Conservation (phyloP, 2,888 invertebrate species). For the Drosophila lutescens region DNA sequence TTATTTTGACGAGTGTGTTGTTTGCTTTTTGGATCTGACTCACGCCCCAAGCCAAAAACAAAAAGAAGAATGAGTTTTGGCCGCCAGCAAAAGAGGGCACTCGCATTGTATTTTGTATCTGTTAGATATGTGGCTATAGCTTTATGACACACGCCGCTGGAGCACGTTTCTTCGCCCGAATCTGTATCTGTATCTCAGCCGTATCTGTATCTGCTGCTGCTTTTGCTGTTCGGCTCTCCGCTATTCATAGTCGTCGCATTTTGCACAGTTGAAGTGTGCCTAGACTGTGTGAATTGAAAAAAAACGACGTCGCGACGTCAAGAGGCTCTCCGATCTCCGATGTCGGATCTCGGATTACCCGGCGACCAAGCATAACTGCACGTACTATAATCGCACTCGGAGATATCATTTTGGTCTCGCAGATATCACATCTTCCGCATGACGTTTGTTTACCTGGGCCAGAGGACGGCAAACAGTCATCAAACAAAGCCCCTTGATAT, state of each 20-base stretch:
- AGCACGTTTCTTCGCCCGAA: slow-evolving; percentile 64
- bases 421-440: slow-evolving; percentile 61
- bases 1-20: slow-evolving; percentile 40
- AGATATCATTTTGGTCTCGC: slow-evolving; percentile 29
- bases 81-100: slow-evolving; percentile 13
- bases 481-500: slow-evolving; percentile 26
- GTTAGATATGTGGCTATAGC: slow-evolving; percentile 49
- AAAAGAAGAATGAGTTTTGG: slow-evolving; percentile 35
- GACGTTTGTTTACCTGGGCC: slow-evolving; percentile 52
- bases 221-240: slow-evolving; percentile 16
- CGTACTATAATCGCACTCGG: slow-evolving; percentile 57
- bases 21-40: slow-evolving; percentile 58
- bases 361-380: slow-evolving; percentile 72
- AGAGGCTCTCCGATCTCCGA: slow-evolving; percentile 22
- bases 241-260: slow-evolving; percentile 48
- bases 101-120: slow-evolving; percentile 57
- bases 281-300: slow-evolving; percentile 61
- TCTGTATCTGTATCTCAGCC: slow-evolving; percentile 15
- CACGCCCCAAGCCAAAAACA: slow-evolving; percentile 57
- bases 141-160: slow-evolving; percentile 66
- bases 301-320: slow-evolving; percentile 55
- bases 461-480: slow-evolving; percentile 13
- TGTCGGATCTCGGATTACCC: slow-evolving; percentile 59
- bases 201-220: slow-evolving; percentile 21
- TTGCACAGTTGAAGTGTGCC: slow-evolving; percentile 78